These are phyloP conservation scores for Neogobius melanostomus DNA, from an alignment of 2,113 vertebrate species.

Conservation along the genomic window DNA sequence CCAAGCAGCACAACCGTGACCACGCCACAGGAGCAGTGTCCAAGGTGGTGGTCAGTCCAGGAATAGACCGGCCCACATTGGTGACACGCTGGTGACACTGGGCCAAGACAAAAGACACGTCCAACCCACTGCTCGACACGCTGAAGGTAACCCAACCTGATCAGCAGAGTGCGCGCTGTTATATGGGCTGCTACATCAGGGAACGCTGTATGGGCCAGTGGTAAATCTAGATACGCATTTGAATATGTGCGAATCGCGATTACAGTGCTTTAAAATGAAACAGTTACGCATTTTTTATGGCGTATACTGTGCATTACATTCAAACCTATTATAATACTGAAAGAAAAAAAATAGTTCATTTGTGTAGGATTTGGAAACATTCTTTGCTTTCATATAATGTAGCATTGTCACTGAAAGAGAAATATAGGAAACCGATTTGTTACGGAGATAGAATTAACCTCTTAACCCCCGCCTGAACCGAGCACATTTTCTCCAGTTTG, in stretches of 20 bases:
- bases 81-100: conserved; percentile 62
- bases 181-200: not conserved
- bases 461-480: too few relatives aligned
- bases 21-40: conserved; percentile 44
- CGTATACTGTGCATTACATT: conserved; percentile 19
- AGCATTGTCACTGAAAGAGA: too few relatives aligned
- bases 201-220: not conserved
- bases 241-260: conserved; percentile 16
- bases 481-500: too few relatives aligned
- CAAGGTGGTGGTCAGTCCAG: conserved; percentile 58
- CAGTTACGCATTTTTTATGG: conserved; percentile 35
- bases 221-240: conserved; percentile 9
- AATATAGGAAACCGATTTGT: too few relatives aligned
- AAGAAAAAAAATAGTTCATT: not conserved
- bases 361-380: too few relatives aligned
- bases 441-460: too few relatives aligned
- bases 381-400: too few relatives aligned
- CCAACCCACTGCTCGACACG: conserved; percentile 47
- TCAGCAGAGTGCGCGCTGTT: conserved; percentile 22
- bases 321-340: too few relatives aligned
- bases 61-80: conserved; percentile 55
- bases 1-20: conserved; percentile 40
- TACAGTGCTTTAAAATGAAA: conserved; percentile 11
- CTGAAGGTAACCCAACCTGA: conserved; percentile 47
- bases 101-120: conserved; percentile 61